Conservation (phyloP, 2,888 invertebrate species). For the Tribolium freemani region DNA sequence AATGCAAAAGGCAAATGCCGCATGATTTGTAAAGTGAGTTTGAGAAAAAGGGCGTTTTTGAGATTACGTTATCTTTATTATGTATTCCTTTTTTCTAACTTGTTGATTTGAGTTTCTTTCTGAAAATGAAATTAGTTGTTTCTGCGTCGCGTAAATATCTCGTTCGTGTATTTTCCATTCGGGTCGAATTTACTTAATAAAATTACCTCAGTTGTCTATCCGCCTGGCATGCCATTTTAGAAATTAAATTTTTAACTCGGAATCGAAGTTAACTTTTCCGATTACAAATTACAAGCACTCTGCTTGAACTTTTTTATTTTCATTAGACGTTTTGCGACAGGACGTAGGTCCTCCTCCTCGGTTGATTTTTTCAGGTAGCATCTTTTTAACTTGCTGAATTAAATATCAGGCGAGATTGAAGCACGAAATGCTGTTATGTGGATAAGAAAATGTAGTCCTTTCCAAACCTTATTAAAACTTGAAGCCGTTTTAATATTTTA, state of each 20-base stretch:
- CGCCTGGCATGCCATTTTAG: conserved; percentile 1
- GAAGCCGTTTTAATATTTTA: conserved; percentile 10
- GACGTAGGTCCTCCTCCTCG: background rate
- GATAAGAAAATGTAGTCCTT: conserved; percentile 23
- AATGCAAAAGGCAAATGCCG: background rate
- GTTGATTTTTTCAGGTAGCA: conserved; percentile 16
- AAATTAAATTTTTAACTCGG: conserved; percentile 16
- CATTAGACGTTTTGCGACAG: conserved; percentile 16
- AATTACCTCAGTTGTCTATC: conserved; percentile 17
- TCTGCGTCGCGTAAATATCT: conserved; percentile 4
- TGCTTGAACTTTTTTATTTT: background rate
- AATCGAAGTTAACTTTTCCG: background rate
- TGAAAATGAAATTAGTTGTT: background rate
- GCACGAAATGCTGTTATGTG: conserved; percentile 30
- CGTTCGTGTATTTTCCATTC: conserved; percentile 6
- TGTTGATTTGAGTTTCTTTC: conserved; percentile 11
- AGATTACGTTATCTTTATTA: background rate
- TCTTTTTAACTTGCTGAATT: conserved; percentile 23
- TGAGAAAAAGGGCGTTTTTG: background rate
- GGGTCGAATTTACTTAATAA: conserved; percentile 23
- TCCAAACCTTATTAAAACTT: conserved; percentile 29
- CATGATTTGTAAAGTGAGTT: background rate
- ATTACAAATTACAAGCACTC: background rate
- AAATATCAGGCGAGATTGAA: conserved; percentile 31
- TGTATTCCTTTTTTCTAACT: background rate